Base-by-base conservation (phyloP, 2,113 vertebrate genomes). In the Bostrychus sinensis region DNA sequence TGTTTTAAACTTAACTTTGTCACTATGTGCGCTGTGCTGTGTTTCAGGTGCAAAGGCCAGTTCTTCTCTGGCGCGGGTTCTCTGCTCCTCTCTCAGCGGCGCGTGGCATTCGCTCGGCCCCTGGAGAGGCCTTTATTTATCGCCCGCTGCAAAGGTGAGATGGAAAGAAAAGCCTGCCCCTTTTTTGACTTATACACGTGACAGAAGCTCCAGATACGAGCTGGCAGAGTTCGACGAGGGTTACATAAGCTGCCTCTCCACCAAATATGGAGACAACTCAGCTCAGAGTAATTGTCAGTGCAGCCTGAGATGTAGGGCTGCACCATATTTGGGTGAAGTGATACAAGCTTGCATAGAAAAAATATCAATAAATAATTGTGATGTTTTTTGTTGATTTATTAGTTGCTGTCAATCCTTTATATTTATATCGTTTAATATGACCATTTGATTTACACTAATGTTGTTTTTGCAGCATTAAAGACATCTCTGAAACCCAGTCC, bases 141-240 rank as follows among this genome's bases (percentile, higher is more conserved):
- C 60, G 66, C 91, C 72, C 93, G 86, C 34, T 98, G 95, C 74
- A 96, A 95, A 96, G 95, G 96, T 99, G 88, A 93, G 79, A 80
- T 20, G 62, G 67, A 73, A 70, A 80, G 12, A 50, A 80, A 46
- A 32, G 46, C 56, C 23, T 41, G 37, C 41, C 30, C n/a, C 26
- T 42, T 66, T 66, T 59, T 63, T 55, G 9, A 61, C 62, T 68
- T 26, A 56, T 36, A 60, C 71, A 85, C 38, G 67, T 88, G 85
- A 81, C 78, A 63, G 46, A 57, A 66, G 78, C 58, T 76, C 45
- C 46, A 80, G 86, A 87, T 79, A 74, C 26, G 78, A 80, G 72
- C 53, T 74, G 83, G 83, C 72, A 75, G 62, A 36, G 56, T 72
- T 74, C 48, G 64, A 65, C 7, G 10, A 42, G 38, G 22, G 70